Percentiles rank a stretch among this genome's conserved stretches.
phyloP scores from a whole-genome alignment of 1,140 invertebrate genomes.

The Geopemphigus sp. region DNA sequence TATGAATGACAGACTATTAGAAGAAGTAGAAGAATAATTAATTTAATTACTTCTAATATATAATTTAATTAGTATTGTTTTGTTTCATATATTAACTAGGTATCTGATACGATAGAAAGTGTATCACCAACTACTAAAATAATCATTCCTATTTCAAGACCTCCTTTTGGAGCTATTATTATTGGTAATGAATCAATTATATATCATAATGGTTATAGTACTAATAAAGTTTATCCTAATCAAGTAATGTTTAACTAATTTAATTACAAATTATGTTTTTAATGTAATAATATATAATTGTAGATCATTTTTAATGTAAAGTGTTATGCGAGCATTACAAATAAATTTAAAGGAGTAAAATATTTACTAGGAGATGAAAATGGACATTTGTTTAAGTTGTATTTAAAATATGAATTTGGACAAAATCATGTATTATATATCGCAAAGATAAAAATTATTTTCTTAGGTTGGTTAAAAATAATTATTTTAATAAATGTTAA shows the following conservation, averaged over 20 bases:
- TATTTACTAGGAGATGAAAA: constrained; percentile 95
- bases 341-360: constrained; percentile 84
- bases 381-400: constrained; percentile 92
- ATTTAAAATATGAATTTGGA: constrained; percentile 81
- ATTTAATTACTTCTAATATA: background rate
- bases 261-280: background rate
- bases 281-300: constrained; percentile 30
- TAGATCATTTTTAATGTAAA: constrained; percentile 83
- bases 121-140: constrained; percentile 95
- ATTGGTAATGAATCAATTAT: constrained; percentile 98
- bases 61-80: background rate
- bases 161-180: constrained; percentile 89
- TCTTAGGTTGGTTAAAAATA: constrained; percentile 66
- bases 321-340: constrained; percentile 78
- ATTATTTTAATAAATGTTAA: background rate
- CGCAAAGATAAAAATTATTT: constrained; percentile 86
- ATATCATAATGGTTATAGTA: constrained; percentile 90
- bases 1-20: constrained; percentile 90
- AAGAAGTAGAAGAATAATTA: constrained; percentile 61
- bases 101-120: constrained; percentile 96
- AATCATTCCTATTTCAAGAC: constrained; percentile 91
- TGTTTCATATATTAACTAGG: constrained; percentile 55
- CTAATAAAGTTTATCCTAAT: constrained; percentile 83
- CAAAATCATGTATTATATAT: constrained; percentile 69
- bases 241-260: constrained; percentile 71